Conservation (phyloP, 1,140 invertebrate genomes). For the Dendrolimus punctatus region DNA sequence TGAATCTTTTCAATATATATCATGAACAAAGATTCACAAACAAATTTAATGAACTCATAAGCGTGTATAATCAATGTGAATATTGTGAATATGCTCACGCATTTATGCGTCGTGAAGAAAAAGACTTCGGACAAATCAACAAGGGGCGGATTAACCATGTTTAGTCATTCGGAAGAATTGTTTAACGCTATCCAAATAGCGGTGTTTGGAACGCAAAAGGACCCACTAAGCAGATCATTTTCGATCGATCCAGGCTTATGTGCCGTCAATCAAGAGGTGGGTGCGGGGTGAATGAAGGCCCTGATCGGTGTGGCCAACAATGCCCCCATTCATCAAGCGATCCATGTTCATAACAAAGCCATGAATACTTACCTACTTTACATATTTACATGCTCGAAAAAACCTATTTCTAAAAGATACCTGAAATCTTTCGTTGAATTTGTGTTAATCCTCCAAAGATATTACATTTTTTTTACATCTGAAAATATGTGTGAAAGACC, state of each 20-base stretch:
- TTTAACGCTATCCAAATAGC: conserved; percentile 67
- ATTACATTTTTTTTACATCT: no score
- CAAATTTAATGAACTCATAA: conserved; percentile 33
- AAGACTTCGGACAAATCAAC: conserved; percentile 32
- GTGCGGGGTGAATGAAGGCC: conserved; percentile 22
- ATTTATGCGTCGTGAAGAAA: conserved; percentile 33
- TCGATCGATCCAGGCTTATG: conserved; percentile 38
- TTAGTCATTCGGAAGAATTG: conserved; percentile 64
- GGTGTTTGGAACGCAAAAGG: conserved; percentile 40
- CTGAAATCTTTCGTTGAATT: no score
- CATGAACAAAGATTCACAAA: no score
- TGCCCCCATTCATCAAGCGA: conserved; percentile 9
- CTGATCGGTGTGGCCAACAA: conserved; percentile 16
- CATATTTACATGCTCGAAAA: no score
- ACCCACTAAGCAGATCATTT: conserved; percentile 66
- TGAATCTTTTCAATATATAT: no score
- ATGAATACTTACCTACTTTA: no score
- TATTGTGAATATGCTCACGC: conserved; percentile 29
- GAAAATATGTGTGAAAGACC: no score
- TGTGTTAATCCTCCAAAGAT: no score
- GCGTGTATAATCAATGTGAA: conserved; percentile 53
- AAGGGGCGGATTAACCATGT: conserved; percentile 43
- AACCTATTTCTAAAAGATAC: no score
- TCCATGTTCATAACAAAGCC: neutral
- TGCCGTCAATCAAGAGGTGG: conserved; percentile 54